These are phyloP conservation scores for Synanthedon andrenaeformis DNA, from an alignment of 2,888 invertebrate genomes.

Conservation along the genomic window DNA sequence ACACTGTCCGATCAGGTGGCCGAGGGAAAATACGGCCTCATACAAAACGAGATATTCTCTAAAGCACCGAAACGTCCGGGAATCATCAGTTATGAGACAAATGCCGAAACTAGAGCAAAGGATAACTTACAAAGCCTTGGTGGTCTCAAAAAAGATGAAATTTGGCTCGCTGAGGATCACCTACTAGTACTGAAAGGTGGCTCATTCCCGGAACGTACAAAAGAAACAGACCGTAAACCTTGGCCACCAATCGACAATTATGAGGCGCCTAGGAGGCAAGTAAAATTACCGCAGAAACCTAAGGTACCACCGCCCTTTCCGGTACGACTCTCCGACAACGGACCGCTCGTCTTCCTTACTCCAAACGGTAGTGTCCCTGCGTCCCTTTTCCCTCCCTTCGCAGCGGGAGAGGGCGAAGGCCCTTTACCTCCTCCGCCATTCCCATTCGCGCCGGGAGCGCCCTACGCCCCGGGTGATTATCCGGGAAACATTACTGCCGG, in stretches of 20 bases:
- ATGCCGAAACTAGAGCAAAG: conserved; percentile 81
- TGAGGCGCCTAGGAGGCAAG: conserved; percentile 84
- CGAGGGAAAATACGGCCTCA: conserved; percentile 90
- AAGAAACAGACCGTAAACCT: conserved; percentile 52
- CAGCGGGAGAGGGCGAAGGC: conserved; percentile 72
- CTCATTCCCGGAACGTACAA: conserved; percentile 70
- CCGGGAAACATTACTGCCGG: conserved; percentile 76
- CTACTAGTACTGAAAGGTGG: conserved; percentile 86
- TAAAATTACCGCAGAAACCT: conserved; percentile 85
- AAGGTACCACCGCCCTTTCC: conserved; percentile 94
- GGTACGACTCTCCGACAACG: conserved; percentile 86
- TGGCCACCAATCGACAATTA: conserved; percentile 90
- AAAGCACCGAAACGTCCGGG: conserved; percentile 81
- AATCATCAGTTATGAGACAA: conserved; percentile 83
- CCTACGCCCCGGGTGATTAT: conserved; percentile 70
- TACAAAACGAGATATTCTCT: conserved; percentile 85
- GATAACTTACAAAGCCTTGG: conserved; percentile 85
- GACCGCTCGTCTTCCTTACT: conserved; percentile 88
- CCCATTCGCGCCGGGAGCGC: conserved; percentile 71
- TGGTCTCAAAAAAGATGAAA: conserved; percentile 85
- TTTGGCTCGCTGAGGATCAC: conserved; percentile 92
- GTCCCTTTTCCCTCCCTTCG: conserved; percentile 75
- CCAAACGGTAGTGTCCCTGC: conserved; percentile 81
- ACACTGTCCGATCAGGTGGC: conserved; percentile 90
- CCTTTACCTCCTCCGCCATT: conserved; percentile 65